phyloP scores from a whole-genome alignment of 1,140 invertebrate genomes.

The Myzus persicae region DNA sequence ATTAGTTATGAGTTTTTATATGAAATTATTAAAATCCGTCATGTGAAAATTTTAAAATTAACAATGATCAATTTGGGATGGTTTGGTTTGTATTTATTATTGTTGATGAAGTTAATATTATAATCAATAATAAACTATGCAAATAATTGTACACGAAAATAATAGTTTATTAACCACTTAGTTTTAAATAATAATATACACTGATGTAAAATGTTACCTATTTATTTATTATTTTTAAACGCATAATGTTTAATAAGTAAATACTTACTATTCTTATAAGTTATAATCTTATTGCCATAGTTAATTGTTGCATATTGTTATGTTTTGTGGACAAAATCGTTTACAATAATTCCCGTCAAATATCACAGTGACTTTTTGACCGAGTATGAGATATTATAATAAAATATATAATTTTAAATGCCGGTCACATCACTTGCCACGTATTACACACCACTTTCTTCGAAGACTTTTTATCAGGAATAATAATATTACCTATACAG shows the following conservation, averaged over 20 bases:
- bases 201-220: not conserved
- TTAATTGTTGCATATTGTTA: not conserved
- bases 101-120: not conserved
- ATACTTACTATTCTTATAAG: not conserved
- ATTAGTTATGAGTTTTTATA: not conserved
- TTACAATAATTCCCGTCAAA: not conserved
- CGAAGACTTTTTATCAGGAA: not conserved
- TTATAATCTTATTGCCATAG: not conserved
- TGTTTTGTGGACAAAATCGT: not conserved
- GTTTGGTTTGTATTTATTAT: not conserved
- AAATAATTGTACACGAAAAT: not conserved
- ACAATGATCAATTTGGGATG: not conserved
- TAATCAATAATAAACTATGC: too few relatives aligned
- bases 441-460: not conserved
- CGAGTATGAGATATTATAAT: not conserved
- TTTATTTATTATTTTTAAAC: too few relatives aligned
- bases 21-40: not conserved
- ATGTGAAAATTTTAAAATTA: too few relatives aligned
- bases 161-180: not conserved
- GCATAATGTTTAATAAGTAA: not conserved
- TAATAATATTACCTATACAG: not conserved
- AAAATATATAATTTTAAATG: not conserved
- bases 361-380: not conserved
- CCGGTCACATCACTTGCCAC: not conserved
- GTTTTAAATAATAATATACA: not conserved